Conservation (phyloP, 2,113 vertebrate species). For the Dipodomys spectabilis region DNA sequence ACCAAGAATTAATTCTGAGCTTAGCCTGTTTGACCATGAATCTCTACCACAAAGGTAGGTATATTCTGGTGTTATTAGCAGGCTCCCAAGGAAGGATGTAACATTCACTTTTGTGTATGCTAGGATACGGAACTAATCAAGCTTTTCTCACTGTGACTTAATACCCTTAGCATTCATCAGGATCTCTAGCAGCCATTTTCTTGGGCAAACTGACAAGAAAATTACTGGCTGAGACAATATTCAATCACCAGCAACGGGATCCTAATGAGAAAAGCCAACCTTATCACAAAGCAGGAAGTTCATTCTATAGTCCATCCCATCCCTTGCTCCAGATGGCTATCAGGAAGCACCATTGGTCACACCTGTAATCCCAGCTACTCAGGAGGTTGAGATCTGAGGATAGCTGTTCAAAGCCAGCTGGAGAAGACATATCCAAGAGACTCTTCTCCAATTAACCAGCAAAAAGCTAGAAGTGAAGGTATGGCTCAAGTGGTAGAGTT, state of each 20-base stretch:
- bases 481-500: no score
- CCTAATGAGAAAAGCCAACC: neutral
- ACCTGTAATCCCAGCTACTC: no score
- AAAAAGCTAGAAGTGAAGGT: no score
- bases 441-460: no score
- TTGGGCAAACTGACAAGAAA: neutral
- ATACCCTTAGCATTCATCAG: neutral
- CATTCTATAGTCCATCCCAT: neutral
- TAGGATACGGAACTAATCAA: neutral
- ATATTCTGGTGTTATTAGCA: neutral
- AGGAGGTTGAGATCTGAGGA: no score
- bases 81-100: neutral
- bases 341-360: no score
- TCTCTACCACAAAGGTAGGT: neutral
- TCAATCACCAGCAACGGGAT: neutral
- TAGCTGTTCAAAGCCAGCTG: no score
- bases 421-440: no score
- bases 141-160: neutral
- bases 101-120: neutral
- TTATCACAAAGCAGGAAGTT: neutral
- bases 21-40: neutral
- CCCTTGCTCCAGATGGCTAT: neutral
- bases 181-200: neutral
- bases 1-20: conserved; percentile 19
- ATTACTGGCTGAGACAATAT: neutral